Conservation (phyloP, 2,113 vertebrate genomes). For the Salvator merianae region DNA sequence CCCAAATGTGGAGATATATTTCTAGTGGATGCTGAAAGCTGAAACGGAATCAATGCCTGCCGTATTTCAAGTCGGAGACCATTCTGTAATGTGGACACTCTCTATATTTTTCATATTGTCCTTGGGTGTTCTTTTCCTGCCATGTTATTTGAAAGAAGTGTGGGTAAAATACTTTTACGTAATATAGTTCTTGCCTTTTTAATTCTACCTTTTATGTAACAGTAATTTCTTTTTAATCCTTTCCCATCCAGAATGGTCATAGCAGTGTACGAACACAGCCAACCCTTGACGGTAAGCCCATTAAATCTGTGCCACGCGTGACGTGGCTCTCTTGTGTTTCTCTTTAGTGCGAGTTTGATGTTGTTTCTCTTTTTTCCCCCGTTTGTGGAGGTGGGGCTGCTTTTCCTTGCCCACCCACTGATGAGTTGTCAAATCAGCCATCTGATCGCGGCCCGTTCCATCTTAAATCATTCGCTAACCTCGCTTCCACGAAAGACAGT, state of each 20-base stretch:
- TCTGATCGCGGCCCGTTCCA: neutral
- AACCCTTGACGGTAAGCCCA: constrained; percentile 87
- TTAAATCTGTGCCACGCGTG: neutral
- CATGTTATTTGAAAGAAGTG: constrained; percentile 36
- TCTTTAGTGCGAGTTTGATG: neutral
- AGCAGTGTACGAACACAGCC: constrained; percentile 83
- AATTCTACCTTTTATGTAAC: constrained; percentile 11
- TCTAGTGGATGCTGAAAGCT: too few species aligned
- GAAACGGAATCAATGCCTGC: too few species aligned
- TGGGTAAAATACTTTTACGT: constrained; percentile 23
- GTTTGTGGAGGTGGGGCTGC: neutral
- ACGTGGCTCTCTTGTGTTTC: neutral
- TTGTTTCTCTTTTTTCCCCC: neutral
- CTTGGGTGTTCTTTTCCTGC: constrained; percentile 13
- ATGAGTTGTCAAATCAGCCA: neutral
- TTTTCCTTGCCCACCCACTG: neutral
- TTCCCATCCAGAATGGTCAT: constrained; percentile 84
- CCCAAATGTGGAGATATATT: too few species aligned
- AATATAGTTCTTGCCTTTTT: neutral
- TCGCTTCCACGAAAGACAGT: constrained; percentile 30
- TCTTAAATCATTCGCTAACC: neutral
- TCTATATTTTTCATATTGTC: neutral
- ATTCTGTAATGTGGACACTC: constrained; percentile 7
- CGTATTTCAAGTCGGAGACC: too few species aligned
- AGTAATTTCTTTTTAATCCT: constrained; percentile 48